Percentiles rank a stretch among this genome's conserved stretches.
Conservation (phyloP, 2,797 vertebrate species). For the Sebastes aleutianus region DNA sequence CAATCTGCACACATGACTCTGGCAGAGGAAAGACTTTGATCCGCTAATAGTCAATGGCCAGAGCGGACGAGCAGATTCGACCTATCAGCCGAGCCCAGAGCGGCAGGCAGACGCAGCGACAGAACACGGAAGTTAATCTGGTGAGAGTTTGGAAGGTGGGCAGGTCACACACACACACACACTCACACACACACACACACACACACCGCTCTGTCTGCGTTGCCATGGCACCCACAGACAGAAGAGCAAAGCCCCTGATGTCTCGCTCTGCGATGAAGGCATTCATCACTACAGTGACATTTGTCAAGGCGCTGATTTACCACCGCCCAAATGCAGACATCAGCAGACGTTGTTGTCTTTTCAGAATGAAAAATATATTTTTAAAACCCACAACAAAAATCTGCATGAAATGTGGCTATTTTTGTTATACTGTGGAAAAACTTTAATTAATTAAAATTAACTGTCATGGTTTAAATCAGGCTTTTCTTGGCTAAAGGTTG, state of each 20-base stretch:
- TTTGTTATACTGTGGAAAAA: not conserved
- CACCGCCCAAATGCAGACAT: slow-evolving; percentile 28
- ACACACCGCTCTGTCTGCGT: slow-evolving; percentile 16
- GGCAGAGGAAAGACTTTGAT: not conserved
- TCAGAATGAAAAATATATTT: slow-evolving; percentile 12
- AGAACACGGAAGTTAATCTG: slow-evolving; percentile 26
- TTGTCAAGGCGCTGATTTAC: slow-evolving; percentile 47
- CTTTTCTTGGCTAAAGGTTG: slow-evolving; percentile 5
- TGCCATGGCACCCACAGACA: slow-evolving; percentile 56
- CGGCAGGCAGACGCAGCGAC: not conserved
- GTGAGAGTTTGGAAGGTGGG: slow-evolving; percentile 25
- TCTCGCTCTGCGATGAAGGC: slow-evolving; percentile 32
- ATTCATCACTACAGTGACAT: slow-evolving; percentile 58
- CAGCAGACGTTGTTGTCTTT: slow-evolving; percentile 16
- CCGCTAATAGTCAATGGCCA: not conserved
- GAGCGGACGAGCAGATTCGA: slow-evolving; percentile 10
- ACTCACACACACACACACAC: not conserved
- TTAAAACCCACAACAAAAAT: too few relatives aligned
- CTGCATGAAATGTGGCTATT: not conserved
- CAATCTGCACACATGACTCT: slow-evolving; percentile 24
- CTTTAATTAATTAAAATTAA: not conserved
- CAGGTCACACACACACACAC: slow-evolving; percentile 15
- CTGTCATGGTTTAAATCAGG: slow-evolving; percentile 17
- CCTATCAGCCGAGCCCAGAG: not conserved
- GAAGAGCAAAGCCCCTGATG: slow-evolving; percentile 40